phyloP scores from a whole-genome alignment of 2,113 vertebrate genomes.

The Oxygymnocypris stewartii region DNA sequence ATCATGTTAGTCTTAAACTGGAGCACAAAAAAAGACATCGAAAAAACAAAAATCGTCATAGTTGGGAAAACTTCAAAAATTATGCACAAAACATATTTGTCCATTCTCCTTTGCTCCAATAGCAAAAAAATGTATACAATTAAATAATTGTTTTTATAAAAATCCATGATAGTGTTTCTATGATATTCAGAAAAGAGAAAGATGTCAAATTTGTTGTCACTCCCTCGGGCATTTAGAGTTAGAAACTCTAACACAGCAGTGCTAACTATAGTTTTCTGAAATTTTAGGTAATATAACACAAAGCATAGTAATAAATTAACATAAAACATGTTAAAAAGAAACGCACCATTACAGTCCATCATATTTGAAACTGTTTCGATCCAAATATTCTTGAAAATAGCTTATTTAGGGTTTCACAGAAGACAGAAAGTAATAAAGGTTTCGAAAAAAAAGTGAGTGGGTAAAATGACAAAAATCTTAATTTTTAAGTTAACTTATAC shows the following conservation, averaged over 20 bases:
- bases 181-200: too few relatives aligned
- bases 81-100: too few relatives aligned
- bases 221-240: too few relatives aligned
- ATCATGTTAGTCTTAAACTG: neutral
- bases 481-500: neutral
- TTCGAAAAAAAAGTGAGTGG: neutral
- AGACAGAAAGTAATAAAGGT: neutral
- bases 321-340: neutral
- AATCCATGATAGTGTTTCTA: too few relatives aligned
- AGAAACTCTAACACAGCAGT: neutral
- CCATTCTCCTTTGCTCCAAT: too few relatives aligned
- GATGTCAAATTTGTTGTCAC: too few relatives aligned
- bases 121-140: too few relatives aligned
- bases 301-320: neutral
- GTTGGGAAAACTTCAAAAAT: too few relatives aligned
- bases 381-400: neutral
- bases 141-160: too few relatives aligned
- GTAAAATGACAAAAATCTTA: neutral
- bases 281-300: neutral
- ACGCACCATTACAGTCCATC: neutral
- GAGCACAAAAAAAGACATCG: too few relatives aligned
- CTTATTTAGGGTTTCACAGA: neutral
- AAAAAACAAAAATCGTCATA: too few relatives aligned
- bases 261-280: neutral
- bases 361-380: neutral